Conservation (phyloP, 2,888 invertebrate genomes). For the Unio pictorum region DNA sequence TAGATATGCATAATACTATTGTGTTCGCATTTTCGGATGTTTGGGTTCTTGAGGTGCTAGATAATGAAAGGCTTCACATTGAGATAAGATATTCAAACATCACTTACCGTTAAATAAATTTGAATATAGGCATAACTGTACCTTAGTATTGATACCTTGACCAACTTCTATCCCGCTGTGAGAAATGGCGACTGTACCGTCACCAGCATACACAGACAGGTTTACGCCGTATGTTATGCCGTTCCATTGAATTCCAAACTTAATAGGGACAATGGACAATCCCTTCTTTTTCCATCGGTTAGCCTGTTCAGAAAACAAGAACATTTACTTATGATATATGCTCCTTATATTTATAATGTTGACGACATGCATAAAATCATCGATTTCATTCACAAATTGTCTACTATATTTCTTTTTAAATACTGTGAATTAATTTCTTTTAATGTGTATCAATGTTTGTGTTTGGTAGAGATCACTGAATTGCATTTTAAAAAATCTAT, state of each 20-base stretch:
- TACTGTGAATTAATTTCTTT: too few species aligned
- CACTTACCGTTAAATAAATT: too few species aligned
- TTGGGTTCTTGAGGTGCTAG: too few species aligned
- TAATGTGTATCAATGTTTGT: background rate
- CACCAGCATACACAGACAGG: slow-evolving; percentile 73
- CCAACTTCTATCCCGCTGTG: slow-evolving; percentile 78
- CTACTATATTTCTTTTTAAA: too few species aligned
- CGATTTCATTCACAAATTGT: too few species aligned
- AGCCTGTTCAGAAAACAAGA: slow-evolving; percentile 68
- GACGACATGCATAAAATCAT: too few species aligned
- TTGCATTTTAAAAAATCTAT: background rate
- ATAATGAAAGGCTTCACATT: too few species aligned
- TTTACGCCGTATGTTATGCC: slow-evolving; percentile 49
- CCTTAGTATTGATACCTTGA: slow-evolving; percentile 87
- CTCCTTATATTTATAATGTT: background rate
- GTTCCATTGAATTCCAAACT: slow-evolving; percentile 76
- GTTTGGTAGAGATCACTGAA: background rate
- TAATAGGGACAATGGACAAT: slow-evolving; percentile 78
- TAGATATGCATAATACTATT: too few species aligned
- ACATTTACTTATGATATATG: background rate
- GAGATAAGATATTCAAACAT: too few species aligned
- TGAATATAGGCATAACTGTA: slow-evolving; percentile 31
- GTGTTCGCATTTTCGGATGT: too few species aligned
- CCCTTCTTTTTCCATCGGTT: slow-evolving; percentile 88
- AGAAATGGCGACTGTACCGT: slow-evolving; percentile 77